Percentiles rank a stretch among this genome's conserved stretches.
These are phyloP conservation scores for Cataglyphis hispanica DNA, from an alignment of 1,140 invertebrate species.

Conservation along the genomic window DNA sequence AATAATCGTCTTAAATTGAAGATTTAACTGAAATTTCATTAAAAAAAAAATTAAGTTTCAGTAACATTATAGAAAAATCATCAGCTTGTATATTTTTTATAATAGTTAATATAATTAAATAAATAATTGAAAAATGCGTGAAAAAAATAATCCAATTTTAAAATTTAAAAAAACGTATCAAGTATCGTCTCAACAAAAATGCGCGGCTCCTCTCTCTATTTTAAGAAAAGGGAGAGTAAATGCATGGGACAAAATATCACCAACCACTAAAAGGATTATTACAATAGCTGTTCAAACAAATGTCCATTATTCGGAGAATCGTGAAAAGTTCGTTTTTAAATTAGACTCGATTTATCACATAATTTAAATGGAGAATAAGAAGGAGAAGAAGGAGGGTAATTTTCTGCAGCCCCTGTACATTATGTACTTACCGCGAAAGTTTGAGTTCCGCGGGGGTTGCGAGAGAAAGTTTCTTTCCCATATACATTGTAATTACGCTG, in stretches of 20 bases:
- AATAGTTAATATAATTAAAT: no score
- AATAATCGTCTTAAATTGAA: no score
- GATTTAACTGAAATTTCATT: no score
- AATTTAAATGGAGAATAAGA: slow-evolving; percentile 25
- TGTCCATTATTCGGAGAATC: background rate
- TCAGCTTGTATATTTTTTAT: no score
- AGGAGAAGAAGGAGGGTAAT: slow-evolving; percentile 42
- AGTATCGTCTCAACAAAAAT: background rate
- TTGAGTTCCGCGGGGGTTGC: slow-evolving; percentile 37
- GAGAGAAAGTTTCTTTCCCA: slow-evolving; percentile 47
- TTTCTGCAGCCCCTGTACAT: slow-evolving; percentile 48
- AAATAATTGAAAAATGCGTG: no score
- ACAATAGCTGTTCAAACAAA: background rate
- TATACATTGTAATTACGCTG: slow-evolving; percentile 57
- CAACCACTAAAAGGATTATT: background rate
- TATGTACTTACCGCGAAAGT: slow-evolving; percentile 45
- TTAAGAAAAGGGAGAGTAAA: background rate
- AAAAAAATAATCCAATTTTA: background rate
- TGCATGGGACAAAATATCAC: background rate
- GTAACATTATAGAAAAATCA: no score
- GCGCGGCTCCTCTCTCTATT: background rate
- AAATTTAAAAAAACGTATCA: background rate
- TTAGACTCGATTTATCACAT: slow-evolving; percentile 45
- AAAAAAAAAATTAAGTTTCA: no score
- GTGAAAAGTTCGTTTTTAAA: slow-evolving; percentile 9